Evolutionary conservation across 2,113 vertebrate species (phyloP), one percentile per base, ranked within the genome.

Genomic region (Psilopogon haemacephalus): DNA sequence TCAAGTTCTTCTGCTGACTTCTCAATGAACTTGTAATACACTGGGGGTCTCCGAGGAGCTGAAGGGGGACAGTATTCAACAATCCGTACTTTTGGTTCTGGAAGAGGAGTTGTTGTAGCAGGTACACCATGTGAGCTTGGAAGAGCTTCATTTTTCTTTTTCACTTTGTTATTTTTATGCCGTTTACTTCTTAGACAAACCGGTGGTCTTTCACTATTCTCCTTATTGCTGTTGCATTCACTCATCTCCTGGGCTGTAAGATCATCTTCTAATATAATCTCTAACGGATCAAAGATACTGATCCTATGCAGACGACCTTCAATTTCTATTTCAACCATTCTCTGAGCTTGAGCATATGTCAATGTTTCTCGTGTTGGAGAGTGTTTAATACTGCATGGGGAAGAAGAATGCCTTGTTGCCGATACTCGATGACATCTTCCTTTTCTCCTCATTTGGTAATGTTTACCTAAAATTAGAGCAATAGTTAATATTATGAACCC

Each of bases 191-290:
- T 95, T 38, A 98, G 72, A 80, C 98, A 98, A 50, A 98, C 98
- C 0, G 98, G 98, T 8, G 98, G 99, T 67, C 98, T 94, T 95
- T 99, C 98, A 0, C 98, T 98, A 24, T 99, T 99, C 95, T 99
- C 99, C 93, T 99, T 99, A 93, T 99, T 99, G 98, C 98, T 99
- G 93, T 98, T 99, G 95, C 99, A 99, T 94, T 99, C 99, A 67
- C 98, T 98, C 97, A 99, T 98, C 96, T 99, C 99, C 92, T 99
- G 99, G n/a, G 98, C 98, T 10, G 98, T 98, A 82, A 99, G 98
- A 96, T 99, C 99, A 84, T 99, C 99, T 54, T 99, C 98, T 4
- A 98, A 94, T 91, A 99, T 98, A 93, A 99, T 97, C 54, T 99
- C 98, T 90, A 99, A 95, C 91, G 98, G 98, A 96, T 99, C 99